These are phyloP conservation scores for Phyto melanocephala DNA, from an alignment of 2,888 invertebrate species.

Conservation along the genomic window DNA sequence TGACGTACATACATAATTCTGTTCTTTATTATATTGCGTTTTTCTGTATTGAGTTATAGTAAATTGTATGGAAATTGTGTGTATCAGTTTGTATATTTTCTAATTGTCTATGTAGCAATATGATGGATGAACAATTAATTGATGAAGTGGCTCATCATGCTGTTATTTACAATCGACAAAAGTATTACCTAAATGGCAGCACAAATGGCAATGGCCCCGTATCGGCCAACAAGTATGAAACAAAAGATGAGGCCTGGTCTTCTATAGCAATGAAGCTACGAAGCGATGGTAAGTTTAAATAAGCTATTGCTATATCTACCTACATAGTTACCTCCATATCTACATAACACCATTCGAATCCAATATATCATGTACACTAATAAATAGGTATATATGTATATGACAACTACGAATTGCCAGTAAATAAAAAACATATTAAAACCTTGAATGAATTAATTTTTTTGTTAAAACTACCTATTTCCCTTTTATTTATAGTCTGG, in stretches of 20 bases:
- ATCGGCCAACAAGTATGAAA: slow-evolving; percentile 75
- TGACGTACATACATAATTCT: slow-evolving; percentile 9
- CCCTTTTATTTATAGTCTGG: too few relatives aligned
- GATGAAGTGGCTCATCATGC: slow-evolving; percentile 78
- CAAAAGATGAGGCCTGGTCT: slow-evolving; percentile 78
- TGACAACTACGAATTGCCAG: too few relatives aligned
- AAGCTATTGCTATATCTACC: too few relatives aligned
- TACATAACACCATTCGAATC: too few relatives aligned
- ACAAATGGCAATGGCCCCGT: slow-evolving; percentile 61
- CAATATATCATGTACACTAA: too few relatives aligned
- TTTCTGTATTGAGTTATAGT: neutral
- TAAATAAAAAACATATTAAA: too few relatives aligned
- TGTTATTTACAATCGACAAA: slow-evolving; percentile 78
- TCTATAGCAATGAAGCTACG: slow-evolving; percentile 76
- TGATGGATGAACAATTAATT: slow-evolving; percentile 79
- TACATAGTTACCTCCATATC: too few relatives aligned
- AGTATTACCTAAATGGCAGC: slow-evolving; percentile 76
- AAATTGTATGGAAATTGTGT: neutral
- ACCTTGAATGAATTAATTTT: too few relatives aligned
- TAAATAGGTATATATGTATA: too few relatives aligned
- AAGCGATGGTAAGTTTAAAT: slow-evolving; percentile 75
- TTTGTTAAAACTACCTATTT: too few relatives aligned
- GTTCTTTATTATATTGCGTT: neutral
- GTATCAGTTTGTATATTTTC: neutral
- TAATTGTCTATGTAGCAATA: slow-evolving; percentile 63